Percentiles rank a stretch among this genome's conserved stretches.
Evolutionary conservation across 2,888 invertebrate species (phyloP).

Genomic region (Synergus gifuensis): DNA sequence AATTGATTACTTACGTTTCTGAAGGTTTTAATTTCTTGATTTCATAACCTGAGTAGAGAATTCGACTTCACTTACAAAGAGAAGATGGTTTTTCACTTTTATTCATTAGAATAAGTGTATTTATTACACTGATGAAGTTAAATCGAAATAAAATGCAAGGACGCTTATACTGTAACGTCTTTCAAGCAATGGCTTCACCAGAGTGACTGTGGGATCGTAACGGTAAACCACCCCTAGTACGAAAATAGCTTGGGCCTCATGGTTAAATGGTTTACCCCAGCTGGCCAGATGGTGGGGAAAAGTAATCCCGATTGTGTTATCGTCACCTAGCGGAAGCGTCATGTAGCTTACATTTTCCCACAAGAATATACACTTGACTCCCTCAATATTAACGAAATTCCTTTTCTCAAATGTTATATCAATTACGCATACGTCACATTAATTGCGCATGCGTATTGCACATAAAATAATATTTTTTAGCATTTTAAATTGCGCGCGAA

Average conservation of each 20-base stretch:
- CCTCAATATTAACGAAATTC: too few relatives aligned
- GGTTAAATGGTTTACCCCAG: not conserved
- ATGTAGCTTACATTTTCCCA: not conserved
- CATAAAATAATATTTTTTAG: too few relatives aligned
- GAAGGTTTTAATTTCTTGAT: not conserved
- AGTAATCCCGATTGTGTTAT: not conserved
- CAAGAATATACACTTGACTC: too few relatives aligned
- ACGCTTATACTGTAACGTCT: not conserved
- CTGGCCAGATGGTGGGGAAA: not conserved
- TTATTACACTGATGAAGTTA: not conserved
- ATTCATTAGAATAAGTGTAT: not conserved
- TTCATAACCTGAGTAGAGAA: not conserved
- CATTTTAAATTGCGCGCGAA: too few relatives aligned
- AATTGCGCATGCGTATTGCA: too few relatives aligned
- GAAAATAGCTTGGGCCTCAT: slow-evolving; percentile 24
- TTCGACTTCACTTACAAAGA: not conserved
- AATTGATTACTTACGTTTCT: not conserved
- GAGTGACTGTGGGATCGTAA: slow-evolving; percentile 16
- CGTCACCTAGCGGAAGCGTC: slow-evolving; percentile 26
- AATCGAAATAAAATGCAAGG: not conserved
- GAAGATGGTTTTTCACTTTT: not conserved
- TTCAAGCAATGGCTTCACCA: not conserved
- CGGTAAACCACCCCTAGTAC: slow-evolving; percentile 35
- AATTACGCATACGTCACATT: too few relatives aligned
- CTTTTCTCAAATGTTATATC: too few relatives aligned